Evolutionary conservation across 2,113 vertebrate species (phyloP).

Genomic region (Gallinago media): DNA sequence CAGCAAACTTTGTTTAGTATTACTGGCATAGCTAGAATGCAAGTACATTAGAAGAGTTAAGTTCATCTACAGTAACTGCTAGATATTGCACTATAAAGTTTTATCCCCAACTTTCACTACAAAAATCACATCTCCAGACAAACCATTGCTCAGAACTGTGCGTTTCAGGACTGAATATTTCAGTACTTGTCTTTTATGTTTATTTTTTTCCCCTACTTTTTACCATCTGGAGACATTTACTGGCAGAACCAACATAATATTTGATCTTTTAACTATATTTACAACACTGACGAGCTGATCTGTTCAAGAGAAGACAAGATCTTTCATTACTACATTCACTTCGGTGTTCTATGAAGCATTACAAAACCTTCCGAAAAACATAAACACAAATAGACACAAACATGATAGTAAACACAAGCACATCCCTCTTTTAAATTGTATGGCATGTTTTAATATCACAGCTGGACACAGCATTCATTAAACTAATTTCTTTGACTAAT

Average conservation of each 20-base stretch:
- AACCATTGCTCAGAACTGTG: neutral
- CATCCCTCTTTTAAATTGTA: neutral
- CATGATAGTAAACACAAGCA: neutral
- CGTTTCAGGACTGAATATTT: neutral
- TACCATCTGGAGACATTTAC: neutral
- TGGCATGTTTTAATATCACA: neutral
- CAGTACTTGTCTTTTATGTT: neutral
- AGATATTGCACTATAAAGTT: neutral
- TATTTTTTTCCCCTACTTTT: neutral
- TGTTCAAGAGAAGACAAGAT: neutral
- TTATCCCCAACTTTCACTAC: neutral
- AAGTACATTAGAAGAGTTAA: neutral
- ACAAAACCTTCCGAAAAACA: neutral
- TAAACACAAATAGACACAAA: neutral
- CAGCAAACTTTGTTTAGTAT: neutral
- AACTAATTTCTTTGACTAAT: neutral
- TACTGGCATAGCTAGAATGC: neutral
- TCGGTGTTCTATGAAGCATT: neutral
- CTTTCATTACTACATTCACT: neutral
- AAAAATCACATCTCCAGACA: neutral
- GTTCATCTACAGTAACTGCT: neutral
- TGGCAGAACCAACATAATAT: neutral
- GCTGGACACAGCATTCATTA: neutral
- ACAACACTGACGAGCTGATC: neutral
- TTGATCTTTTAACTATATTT: neutral